Base-by-base conservation (phyloP, 2,797 vertebrate species). In the Lithobates sylvaticus region DNA sequence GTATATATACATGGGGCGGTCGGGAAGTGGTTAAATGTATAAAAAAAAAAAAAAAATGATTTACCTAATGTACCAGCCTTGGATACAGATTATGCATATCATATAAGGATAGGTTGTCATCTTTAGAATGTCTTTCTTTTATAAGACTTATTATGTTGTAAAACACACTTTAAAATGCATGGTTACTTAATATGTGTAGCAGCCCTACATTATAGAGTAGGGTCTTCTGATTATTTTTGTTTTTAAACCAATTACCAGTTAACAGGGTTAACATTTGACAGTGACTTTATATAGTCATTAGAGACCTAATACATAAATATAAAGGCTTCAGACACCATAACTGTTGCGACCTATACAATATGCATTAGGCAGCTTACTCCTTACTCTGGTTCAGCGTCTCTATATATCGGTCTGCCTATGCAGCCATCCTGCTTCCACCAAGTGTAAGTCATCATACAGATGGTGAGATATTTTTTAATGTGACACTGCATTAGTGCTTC, bases 231-330 rank as follows among this genome's bases (percentile, higher is more conserved):
- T 7, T 39, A 79, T 79, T 78, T 67, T 78, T 34, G 65, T 27
- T 78, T 67, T 78, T 61, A 64, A 78, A 39, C 61, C 76, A 78
- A 36, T 39, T 65, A 47, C 64, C 64, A 79, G 67, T 68, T 79
- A 79, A 79, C 39, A 23, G 64, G 64, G 64, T 79, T 79, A 79
- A 29, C 64, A 68, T 79, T 79, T 79, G 77, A 68, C 65, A 80
- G 67, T 50, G 65, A 50, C 44, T 80, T 80, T 70, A 70, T 70
- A 80, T 69, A 80, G 78, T 69, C 78, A 80, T 80, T 80, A 80
- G 61, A 65, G 47, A 54, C 42, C 44, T 69, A 70, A 70, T 80
- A 5, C 44, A 80, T 67, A 54, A 70, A 80, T 70, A 69, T 69
- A 80, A 70, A 54, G 78, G 67, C 65, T 70, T 67, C 78, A 80